These are phyloP conservation scores for Plectropomus leopardus DNA, from an alignment of 2,113 vertebrate species.

Conservation along the genomic window DNA sequence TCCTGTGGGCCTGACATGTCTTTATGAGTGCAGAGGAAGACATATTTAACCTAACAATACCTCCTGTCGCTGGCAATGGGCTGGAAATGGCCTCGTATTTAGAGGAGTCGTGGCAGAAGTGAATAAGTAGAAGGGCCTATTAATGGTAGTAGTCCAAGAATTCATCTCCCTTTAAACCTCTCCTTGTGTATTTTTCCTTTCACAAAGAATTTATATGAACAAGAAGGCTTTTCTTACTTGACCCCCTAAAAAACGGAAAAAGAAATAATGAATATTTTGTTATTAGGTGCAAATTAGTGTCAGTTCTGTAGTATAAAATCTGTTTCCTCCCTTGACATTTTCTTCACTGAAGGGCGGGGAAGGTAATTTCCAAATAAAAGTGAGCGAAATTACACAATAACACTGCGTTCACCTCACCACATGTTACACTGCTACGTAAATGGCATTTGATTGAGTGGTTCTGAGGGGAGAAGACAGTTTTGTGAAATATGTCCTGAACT, in stretches of 20 bases:
- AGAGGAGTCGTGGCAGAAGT: slow-evolving; percentile 42
- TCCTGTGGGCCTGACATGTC: slow-evolving; percentile 83
- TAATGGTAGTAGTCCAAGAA: slow-evolving; percentile 37
- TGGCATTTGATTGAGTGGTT: slow-evolving; percentile 69
- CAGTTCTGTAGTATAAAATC: slow-evolving; percentile 36
- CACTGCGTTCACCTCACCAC: slow-evolving; percentile 15
- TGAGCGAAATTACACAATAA: slow-evolving; percentile 32
- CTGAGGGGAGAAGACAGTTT: slow-evolving; percentile 66
- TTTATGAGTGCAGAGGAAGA: slow-evolving; percentile 84
- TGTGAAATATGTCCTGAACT: slow-evolving; percentile 69
- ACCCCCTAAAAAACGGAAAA: slow-evolving; percentile 33
- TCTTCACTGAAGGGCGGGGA: slow-evolving; percentile 16
- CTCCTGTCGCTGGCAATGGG: slow-evolving; percentile 81
- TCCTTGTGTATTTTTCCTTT: slow-evolving; percentile 57
- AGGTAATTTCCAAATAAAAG: slow-evolving; percentile 62
- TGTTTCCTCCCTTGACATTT: slow-evolving; percentile 43
- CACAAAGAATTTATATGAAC: slow-evolving; percentile 52
- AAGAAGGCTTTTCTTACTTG: slow-evolving; percentile 38
- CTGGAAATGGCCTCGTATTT: slow-evolving; percentile 74
- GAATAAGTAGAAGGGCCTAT: slow-evolving; percentile 43
- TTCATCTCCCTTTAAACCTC: slow-evolving; percentile 44
- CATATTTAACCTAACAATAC: slow-evolving; percentile 81
- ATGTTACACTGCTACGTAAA: slow-evolving; percentile 51
- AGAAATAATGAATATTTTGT: slow-evolving; percentile 47
- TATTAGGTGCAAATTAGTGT: slow-evolving; percentile 67